Evolutionary conservation across 2,888 invertebrate genomes (phyloP).

Genomic region (Chydorus sphaericus): DNA sequence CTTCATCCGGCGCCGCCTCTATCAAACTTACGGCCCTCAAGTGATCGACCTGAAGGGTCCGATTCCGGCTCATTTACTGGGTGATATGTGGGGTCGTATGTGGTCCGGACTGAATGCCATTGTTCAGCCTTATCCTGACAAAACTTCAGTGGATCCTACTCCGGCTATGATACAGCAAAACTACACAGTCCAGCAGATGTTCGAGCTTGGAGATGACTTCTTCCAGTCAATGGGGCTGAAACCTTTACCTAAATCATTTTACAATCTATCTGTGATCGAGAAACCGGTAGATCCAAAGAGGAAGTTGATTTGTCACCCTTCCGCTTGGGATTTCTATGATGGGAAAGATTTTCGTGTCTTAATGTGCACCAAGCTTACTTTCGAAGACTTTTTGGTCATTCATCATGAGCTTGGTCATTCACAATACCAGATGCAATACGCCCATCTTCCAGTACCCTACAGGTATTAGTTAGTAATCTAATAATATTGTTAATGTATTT

Average conservation of each 20-base stretch:
- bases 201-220: slow-evolving; percentile 30
- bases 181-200: slow-evolving; percentile 13
- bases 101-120: slow-evolving; percentile 23
- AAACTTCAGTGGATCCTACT: slow-evolving; percentile 22
- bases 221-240: slow-evolving; percentile 30
- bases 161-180: slow-evolving; percentile 19
- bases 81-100: slow-evolving; percentile 26
- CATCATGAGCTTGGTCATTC: slow-evolving; percentile 27
- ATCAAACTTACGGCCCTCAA: slow-evolving; percentile 24
- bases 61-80: slow-evolving; percentile 34
- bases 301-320: slow-evolving; percentile 29
- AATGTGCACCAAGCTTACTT: slow-evolving; percentile 23
- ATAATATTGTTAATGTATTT: not conserved
- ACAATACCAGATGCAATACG: slow-evolving; percentile 24
- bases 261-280: slow-evolving; percentile 30
- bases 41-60: slow-evolving; percentile 24
- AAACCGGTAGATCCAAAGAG: slow-evolving; percentile 24
- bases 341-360: slow-evolving; percentile 30
- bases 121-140: slow-evolving; percentile 22
- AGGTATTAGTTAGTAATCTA: not conserved
- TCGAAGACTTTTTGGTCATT: slow-evolving; percentile 22
- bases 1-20: slow-evolving; percentile 28
- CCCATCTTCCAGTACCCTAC: slow-evolving; percentile 19
- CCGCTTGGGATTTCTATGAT: slow-evolving; percentile 33
- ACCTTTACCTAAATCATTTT: slow-evolving; percentile 28